A percentile compares a stretch with the other conserved stretches of the same genome.
Conservation (phyloP, 1,140 invertebrate genomes). For the Chrysomallon squamiferum region DNA sequence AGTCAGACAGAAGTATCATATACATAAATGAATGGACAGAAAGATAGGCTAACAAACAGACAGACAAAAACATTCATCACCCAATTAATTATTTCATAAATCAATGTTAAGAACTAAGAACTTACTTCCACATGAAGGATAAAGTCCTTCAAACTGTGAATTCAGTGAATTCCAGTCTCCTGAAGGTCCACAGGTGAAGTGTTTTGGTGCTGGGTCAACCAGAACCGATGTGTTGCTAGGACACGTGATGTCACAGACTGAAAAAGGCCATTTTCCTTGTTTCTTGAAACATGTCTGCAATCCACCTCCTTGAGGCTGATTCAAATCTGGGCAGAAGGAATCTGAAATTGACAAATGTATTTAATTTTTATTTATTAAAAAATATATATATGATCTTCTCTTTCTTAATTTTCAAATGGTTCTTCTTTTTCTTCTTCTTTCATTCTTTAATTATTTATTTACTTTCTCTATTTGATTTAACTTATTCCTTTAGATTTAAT, state of each 20-base stretch:
- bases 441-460: too few species aligned
- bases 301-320: conserved; percentile 25
- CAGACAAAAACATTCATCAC: too few species aligned
- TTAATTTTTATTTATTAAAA: too few species aligned
- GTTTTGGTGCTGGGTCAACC: conserved; percentile 22
- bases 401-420: too few species aligned
- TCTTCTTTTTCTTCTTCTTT: too few species aligned
- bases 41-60: too few species aligned
- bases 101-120: neutral
- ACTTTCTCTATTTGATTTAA: too few species aligned
- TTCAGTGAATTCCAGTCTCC: conserved; percentile 31
- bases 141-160: conserved; percentile 20
- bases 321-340: conserved; percentile 19
- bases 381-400: too few species aligned
- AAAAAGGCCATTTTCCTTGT: conserved; percentile 9
- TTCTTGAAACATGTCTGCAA: conserved; percentile 13
- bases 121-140: conserved; percentile 52
- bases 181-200: conserved; percentile 49
- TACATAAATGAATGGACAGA: too few species aligned
- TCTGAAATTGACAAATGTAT: conserved; percentile 23
- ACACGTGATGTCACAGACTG: conserved; percentile 23
- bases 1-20: too few species aligned
- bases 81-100: too few species aligned
- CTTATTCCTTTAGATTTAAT: too few species aligned
- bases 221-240: conserved; percentile 5